These are phyloP conservation scores for Dioctria rufipes DNA, from an alignment of 2,888 invertebrate species.

Conservation along the genomic window DNA sequence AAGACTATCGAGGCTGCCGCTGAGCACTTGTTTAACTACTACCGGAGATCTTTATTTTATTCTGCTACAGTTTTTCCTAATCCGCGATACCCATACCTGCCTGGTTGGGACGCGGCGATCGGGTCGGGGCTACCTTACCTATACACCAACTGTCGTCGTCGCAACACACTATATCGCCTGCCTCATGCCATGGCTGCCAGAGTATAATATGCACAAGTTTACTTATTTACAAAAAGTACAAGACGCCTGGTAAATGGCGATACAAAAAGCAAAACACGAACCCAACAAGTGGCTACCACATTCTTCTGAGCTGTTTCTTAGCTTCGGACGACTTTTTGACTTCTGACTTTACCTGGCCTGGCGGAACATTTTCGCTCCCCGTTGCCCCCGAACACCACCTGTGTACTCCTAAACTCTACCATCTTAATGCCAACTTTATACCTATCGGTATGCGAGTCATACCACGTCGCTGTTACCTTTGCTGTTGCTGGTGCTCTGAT, in stretches of 20 bases:
- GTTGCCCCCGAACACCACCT: background rate
- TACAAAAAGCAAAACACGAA: slow-evolving; percentile 60
- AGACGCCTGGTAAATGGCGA: slow-evolving; percentile 39
- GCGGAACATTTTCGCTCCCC: slow-evolving; percentile 42
- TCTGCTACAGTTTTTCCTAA: slow-evolving; percentile 51
- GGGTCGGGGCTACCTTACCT: background rate
- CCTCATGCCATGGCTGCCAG: background rate
- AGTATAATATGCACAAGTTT: slow-evolving; percentile 44
- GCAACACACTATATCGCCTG: too few species aligned
- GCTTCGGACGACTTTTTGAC: slow-evolving; percentile 61
- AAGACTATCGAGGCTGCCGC: slow-evolving; percentile 47
- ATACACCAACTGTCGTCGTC: background rate
- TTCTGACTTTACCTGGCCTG: slow-evolving; percentile 61
- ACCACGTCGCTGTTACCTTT: slow-evolving; percentile 15
- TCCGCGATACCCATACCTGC: slow-evolving; percentile 37
- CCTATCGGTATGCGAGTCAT: slow-evolving; percentile 52
- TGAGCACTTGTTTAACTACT: slow-evolving; percentile 53
- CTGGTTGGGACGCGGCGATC: background rate
- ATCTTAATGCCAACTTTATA: slow-evolving; percentile 30
- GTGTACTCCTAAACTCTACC: background rate
- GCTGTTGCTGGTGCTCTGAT: slow-evolving; percentile 45
- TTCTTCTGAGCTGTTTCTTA: slow-evolving; percentile 61
- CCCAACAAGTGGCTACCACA: slow-evolving; percentile 62
- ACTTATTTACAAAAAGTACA: slow-evolving; percentile 49
- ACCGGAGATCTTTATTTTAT: slow-evolving; percentile 53